Evolutionary conservation across 2,888 invertebrate species (phyloP), one percentile per base, ranked within the genome.

Genomic region (Xanthorhoe designata): DNA sequence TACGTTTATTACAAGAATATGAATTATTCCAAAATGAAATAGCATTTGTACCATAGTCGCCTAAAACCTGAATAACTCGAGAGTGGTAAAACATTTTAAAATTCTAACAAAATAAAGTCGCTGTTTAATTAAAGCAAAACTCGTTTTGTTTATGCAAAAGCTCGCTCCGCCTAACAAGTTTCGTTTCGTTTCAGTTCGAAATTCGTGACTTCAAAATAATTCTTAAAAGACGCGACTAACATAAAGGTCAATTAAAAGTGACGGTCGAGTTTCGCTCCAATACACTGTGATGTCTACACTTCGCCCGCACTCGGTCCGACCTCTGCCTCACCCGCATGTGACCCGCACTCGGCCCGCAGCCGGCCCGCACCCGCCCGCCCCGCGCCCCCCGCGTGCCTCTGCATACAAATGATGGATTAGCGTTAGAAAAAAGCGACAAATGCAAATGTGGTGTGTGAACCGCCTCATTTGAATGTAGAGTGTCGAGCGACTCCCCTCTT

Each of bases 341-440:
- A 1, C 54, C 54, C 58, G 64, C 52, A 47, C 47, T 13, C 61
- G 58, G 49, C 15, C 62, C 64, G 58, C 61, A 29, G 3, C 3
- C 13, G 9, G 35, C 2, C 4, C 24, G 24, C 24, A 3, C 2
- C 13, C 4, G 38, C 24, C 24, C 38, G 38, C 38, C 13, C 4
- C 38, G 42, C 51, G 53, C 18, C 50, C 57, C 49, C 42, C 52
- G 65, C 74, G 72, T 78, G 80, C 19, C 67, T 64, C 57, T 70
- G 80, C 80, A 79, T 81, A 76, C 76, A 74, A 75, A 79, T 76
- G 70, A 75, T 58, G 70, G 72, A 79, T 79, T 79, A 77, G 61
- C 45, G 65, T 61, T 42, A 13, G 47, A 77, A 78, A 79, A 75
- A 79, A 72, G 58, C 70, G 63, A 71, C 74, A 68, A 76, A 78